A percentile compares a stretch with the other conserved stretches of the same genome.
Evolutionary conservation across 2,113 vertebrate genomes (phyloP).

Genomic region (Prunella himalayana): DNA sequence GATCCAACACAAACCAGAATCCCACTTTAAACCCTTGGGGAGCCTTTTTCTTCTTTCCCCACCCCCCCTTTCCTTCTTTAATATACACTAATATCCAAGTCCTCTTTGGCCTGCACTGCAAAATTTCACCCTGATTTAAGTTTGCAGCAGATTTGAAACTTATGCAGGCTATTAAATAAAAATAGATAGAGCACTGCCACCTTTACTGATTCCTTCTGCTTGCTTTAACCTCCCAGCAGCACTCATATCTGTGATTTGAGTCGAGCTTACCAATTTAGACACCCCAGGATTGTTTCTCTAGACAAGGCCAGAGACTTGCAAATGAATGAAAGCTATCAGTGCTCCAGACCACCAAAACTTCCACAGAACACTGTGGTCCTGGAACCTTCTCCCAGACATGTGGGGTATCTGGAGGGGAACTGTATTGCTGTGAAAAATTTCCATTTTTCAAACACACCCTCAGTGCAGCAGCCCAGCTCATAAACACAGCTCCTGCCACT

Average conservation of each 20-base stretch:
- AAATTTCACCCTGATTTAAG: background rate
- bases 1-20: conserved; percentile 1
- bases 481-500: background rate
- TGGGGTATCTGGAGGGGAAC: rapidly evolving
- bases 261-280: background rate
- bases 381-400: background rate
- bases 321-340: background rate
- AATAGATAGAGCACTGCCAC: background rate
- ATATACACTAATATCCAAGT: background rate
- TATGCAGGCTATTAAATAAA: background rate
- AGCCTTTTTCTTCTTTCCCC: background rate
- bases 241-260: background rate
- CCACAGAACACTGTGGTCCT: background rate
- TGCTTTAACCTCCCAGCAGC: background rate
- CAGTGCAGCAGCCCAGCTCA: background rate
- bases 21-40: background rate
- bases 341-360: background rate
- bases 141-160: background rate
- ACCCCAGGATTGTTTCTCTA: background rate
- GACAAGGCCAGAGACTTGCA: background rate
- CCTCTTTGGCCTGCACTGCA: background rate
- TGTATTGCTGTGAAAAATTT: background rate
- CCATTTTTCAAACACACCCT: rapidly evolving
- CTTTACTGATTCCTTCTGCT: background rate
- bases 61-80: background rate